phyloP scores from a whole-genome alignment of 2,888 invertebrate genomes.

The Scrobipalpa costella region DNA sequence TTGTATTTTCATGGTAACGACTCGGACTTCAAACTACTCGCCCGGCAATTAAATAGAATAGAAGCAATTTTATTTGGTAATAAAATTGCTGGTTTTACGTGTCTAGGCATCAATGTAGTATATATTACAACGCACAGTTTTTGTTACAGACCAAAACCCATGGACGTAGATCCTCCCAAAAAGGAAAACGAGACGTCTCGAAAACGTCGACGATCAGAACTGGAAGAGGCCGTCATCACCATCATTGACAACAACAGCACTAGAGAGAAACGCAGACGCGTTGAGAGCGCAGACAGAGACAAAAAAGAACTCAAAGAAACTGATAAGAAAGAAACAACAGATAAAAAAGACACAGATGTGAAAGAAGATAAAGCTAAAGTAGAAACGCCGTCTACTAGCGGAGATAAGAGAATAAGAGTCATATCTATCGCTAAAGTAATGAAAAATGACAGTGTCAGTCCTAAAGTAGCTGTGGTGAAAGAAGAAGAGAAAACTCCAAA shows the following conservation, averaged over 20 bases:
- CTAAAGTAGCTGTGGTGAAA: conserved; percentile 30
- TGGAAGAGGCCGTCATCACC: conserved; percentile 60
- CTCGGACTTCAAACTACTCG: no score
- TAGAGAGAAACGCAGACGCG: conserved; percentile 50
- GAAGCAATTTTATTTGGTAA: no score
- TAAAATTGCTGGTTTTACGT: no score
- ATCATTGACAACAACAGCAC: conserved; percentile 49
- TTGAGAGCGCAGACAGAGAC: not conserved
- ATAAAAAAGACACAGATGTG: conserved; percentile 41
- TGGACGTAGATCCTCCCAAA: conserved; percentile 43
- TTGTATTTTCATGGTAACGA: no score
- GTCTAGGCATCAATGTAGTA: no score
- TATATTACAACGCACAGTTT: conserved; percentile 26
- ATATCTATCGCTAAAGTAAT: conserved; percentile 35
- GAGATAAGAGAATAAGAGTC: conserved; percentile 30
- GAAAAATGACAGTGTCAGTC: conserved; percentile 31
- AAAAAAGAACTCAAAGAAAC: not conserved
- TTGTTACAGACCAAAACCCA: conserved; percentile 44
- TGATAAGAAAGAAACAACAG: conserved; percentile 35
- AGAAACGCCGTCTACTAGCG: conserved; percentile 22
- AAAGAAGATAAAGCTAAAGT: conserved; percentile 49
- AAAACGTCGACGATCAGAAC: conserved; percentile 64
- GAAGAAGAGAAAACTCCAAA: conserved; percentile 37
- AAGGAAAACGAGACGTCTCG: conserved; percentile 40
- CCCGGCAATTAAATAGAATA: no score